Evolutionary conservation across 2,888 invertebrate species (phyloP).

Genomic region (Rhagium mordax): DNA sequence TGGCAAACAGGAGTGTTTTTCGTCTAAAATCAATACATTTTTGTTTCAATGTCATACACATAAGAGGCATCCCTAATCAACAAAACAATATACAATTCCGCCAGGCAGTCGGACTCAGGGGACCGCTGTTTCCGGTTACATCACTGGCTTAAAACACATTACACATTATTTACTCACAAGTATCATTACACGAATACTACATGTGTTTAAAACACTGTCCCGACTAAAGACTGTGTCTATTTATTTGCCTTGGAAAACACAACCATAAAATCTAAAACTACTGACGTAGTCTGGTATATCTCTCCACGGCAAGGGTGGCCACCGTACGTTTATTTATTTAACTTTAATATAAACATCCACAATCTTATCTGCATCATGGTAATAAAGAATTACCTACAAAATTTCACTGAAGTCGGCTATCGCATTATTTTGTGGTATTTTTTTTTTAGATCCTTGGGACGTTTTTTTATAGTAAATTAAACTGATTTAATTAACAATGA

Average conservation of each 20-base stretch:
- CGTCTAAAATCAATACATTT: no score
- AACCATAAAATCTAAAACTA: not conserved
- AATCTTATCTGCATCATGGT: not conserved
- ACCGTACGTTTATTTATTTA: not conserved
- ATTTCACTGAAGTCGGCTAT: no score
- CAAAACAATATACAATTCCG: constrained; percentile 5
- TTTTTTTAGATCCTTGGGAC: no score
- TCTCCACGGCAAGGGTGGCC: not conserved
- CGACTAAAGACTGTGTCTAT: not conserved
- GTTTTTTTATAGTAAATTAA: no score
- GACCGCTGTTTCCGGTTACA: constrained; percentile 8
- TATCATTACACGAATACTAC: not conserved
- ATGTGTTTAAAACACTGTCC: not conserved
- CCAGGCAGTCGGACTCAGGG: not conserved
- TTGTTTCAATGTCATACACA: no score
- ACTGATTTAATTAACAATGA: no score
- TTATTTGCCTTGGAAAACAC: not conserved
- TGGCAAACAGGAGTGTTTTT: no score
- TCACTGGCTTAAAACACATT: constrained; percentile 4
- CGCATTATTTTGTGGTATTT: no score
- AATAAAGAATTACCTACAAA: no score
- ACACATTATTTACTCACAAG: not conserved
- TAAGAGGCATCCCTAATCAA: constrained; percentile 1
- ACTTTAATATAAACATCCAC: not conserved
- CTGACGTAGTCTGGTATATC: not conserved